Conservation (phyloP, 1,140 invertebrate species). For the Caerostris extrusa region DNA sequence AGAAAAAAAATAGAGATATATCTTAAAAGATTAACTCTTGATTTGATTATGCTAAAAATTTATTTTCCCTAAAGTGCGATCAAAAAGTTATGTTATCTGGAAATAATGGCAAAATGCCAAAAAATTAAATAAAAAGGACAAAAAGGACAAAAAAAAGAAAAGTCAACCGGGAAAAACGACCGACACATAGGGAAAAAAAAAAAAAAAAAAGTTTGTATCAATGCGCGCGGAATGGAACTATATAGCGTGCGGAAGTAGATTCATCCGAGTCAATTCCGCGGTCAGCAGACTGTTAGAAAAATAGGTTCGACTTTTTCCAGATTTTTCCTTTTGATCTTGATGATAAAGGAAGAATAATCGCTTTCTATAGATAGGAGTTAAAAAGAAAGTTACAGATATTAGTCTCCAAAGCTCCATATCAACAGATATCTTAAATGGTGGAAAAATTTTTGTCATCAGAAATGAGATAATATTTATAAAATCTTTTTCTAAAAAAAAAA, state of each 20-base stretch:
- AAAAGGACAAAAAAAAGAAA: background rate
- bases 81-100: background rate
- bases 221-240: constrained; percentile 41
- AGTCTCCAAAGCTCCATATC: too few relatives aligned
- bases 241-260: background rate
- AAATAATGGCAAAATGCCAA: constrained; percentile 37
- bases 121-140: background rate
- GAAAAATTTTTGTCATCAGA: too few relatives aligned
- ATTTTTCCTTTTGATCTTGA: background rate
- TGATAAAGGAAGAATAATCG: background rate
- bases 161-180: constrained; percentile 18
- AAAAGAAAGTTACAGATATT: background rate
- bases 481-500: too few relatives aligned
- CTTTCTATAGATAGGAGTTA: background rate
- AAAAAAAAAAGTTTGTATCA: constrained; percentile 49
- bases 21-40: background rate
- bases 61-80: background rate
- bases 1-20: background rate
- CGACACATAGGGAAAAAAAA: background rate
- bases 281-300: constrained; percentile 15
- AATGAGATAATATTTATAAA: too few relatives aligned
- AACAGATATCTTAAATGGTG: too few relatives aligned
- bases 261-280: background rate
- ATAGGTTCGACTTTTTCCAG: background rate
- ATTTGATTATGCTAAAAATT: constrained; percentile 9